Conservation (phyloP, 2,888 invertebrate species). For the Sialis lutaria region DNA sequence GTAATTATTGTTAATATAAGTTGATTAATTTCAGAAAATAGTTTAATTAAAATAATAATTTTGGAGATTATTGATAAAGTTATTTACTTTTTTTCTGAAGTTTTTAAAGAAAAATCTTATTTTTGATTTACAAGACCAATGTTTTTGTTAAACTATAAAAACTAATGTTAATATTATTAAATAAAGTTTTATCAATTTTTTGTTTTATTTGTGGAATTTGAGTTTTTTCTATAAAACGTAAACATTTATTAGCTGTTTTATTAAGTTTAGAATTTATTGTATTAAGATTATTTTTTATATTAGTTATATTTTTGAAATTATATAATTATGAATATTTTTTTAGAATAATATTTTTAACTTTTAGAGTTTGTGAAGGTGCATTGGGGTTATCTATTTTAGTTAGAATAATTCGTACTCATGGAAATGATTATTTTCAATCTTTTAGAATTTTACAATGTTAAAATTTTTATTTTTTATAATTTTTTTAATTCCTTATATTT, state of each 20-base stretch:
- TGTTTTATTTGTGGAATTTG: constrained; percentile 32
- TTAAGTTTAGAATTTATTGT: constrained; percentile 43
- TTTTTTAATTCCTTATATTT: constrained; percentile 33
- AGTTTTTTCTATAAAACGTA: constrained; percentile 35
- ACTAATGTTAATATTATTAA: constrained; percentile 32
- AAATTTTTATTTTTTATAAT: constrained; percentile 30
- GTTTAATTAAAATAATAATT: constrained; percentile 51
- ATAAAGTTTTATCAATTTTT: constrained; percentile 26
- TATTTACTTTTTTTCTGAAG: constrained; percentile 36
- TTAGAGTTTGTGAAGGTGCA: constrained; percentile 45
- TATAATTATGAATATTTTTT: constrained; percentile 33
- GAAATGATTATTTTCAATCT: constrained; percentile 43
- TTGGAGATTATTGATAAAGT: constrained; percentile 47
- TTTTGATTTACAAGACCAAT: constrained; percentile 52
- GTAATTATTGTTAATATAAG: constrained; percentile 15
- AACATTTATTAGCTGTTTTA: constrained; percentile 39
- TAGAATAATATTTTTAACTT: constrained; percentile 40
- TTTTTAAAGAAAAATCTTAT: constrained; percentile 37
- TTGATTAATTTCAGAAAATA: constrained; percentile 33
- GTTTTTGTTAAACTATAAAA: constrained; percentile 50
- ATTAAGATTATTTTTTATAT: constrained; percentile 33
- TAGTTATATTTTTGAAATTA: constrained; percentile 29
- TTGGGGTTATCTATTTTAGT: constrained; percentile 45
- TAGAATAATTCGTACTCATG: constrained; percentile 36
- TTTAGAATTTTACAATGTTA: constrained; percentile 41